Evolutionary conservation across 1,140 invertebrate species (phyloP).

Genomic region (Cyrtorhinus lividipennis): DNA sequence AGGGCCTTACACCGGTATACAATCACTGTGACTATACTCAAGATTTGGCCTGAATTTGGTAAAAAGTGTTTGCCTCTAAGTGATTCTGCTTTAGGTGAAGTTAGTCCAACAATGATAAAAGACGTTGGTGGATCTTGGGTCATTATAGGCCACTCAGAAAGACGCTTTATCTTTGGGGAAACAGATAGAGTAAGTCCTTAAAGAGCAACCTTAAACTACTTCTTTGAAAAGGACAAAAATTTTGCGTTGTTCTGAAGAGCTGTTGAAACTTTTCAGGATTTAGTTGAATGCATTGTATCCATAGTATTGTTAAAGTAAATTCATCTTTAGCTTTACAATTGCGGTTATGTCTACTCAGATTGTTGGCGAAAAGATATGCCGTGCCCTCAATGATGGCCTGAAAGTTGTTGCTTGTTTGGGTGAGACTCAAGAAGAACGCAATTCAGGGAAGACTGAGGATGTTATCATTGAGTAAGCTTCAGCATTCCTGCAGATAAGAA

Average conservation of each 20-base stretch:
- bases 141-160: slow-evolving; percentile 94
- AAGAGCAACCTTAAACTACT: not conserved
- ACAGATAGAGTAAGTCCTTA: slow-evolving; percentile 44
- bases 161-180: slow-evolving; percentile 91
- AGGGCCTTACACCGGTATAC: slow-evolving; percentile 85
- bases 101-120: slow-evolving; percentile 86
- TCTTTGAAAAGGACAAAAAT: not conserved
- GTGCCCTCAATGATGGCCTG: slow-evolving; percentile 73
- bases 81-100: slow-evolving; percentile 39
- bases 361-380: slow-evolving; percentile 81
- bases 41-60: not conserved
- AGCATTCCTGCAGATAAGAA: too few species aligned
- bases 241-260: too few species aligned
- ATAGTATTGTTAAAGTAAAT: too few species aligned
- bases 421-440: slow-evolving; percentile 90
- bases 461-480: slow-evolving; percentile 35
- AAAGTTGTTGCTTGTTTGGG: slow-evolving; percentile 96
- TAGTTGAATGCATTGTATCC: too few species aligned
- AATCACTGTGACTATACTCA: not conserved
- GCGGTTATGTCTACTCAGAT: too few species aligned
- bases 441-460: slow-evolving; percentile 86
- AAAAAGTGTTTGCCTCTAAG: not conserved
- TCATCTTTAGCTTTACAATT: too few species aligned
- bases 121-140: slow-evolving; percentile 91
- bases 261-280: too few species aligned